Base-by-base conservation (phyloP, 1,140 invertebrate species). In the Lordiphosa mommai region DNA sequence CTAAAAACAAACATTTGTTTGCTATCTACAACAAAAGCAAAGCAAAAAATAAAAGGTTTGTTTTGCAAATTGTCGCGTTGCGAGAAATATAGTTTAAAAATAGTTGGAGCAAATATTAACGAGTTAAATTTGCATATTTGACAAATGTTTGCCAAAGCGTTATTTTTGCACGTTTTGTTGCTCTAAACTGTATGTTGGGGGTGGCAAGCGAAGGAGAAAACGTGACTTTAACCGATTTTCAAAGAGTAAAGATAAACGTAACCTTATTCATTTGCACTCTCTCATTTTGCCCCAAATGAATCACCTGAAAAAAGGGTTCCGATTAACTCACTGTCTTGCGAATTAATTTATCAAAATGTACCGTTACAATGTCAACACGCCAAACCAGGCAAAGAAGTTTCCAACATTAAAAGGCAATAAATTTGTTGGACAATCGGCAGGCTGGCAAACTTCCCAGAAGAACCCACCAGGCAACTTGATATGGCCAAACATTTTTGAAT, bases 331-430 rank as follows among this genome's bases (percentile, higher is more conserved):
- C 30, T 17, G 20, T 56, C 61, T 60, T 46, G 37, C 36, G 59
- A 80, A 79, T 82, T 82, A 80, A 80, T 80, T 74, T 82, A 80
- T 80, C 74, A 80, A 67, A 51, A 57, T 77, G 55, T 82, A 74
- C 74, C 74, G 74, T 52, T 80, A 73, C 66, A 71, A 56, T 80
- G 74, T 76, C 76, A 79, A 64, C 73, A 64, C 73, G 59, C 63
- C 41, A 50, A 50, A 49, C 44, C 50, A 20, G 32, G 32, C 30
- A 52, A 47, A 36, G 9, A 61, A 51, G 48, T 51, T 60, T 29
- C 61, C 61, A 46, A 53, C 70, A 80, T 80, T 80, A 82, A 80
- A 80, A 74, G 70, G 46, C 74, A 49, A 82, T 80, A 80, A 80
- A 80, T 82, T 82, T 59, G 47, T 52, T 49, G 49, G 53, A 38